Evolutionary conservation across 2,797 vertebrate species (phyloP).

Genomic region (Aphelocoma californica): DNA sequence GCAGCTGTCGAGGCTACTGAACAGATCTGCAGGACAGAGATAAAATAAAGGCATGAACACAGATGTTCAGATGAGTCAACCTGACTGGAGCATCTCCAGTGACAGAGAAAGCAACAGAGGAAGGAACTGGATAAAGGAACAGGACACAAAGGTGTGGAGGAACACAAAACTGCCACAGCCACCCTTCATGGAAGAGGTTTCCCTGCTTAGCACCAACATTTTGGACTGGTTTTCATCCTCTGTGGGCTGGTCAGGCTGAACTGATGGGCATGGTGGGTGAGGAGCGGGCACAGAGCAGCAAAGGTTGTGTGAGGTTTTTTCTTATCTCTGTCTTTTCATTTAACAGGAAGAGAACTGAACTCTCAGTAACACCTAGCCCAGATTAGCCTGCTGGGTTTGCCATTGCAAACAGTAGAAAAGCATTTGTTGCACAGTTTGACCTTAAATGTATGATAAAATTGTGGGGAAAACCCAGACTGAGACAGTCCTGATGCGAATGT

Average conservation of each 20-base stretch:
- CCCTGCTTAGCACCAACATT: background rate
- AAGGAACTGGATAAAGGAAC: background rate
- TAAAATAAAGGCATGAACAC: fast-evolving
- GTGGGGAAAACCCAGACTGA: fast-evolving
- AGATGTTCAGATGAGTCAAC: background rate
- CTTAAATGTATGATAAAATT: background rate
- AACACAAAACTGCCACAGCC: background rate
- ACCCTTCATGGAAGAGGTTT: background rate
- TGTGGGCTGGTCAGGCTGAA: background rate
- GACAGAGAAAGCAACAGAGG: background rate
- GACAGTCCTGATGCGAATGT: background rate
- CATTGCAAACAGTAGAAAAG: background rate
- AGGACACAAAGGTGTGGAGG: background rate
- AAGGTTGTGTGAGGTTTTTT: background rate
- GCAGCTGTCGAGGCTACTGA: constrained; percentile 79
- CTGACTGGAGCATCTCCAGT: background rate
- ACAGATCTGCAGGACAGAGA: constrained; percentile 77
- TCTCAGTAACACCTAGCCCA: fast-evolving
- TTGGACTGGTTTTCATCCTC: background rate
- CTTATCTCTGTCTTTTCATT: background rate
- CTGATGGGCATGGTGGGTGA: fast-evolving
- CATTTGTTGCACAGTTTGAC: background rate
- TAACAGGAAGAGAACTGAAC: background rate
- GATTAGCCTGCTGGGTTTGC: background rate
- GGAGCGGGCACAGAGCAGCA: fast-evolving